phyloP scores from a whole-genome alignment of 2,113 vertebrate genomes.

The Callithrix jacchus region DNA sequence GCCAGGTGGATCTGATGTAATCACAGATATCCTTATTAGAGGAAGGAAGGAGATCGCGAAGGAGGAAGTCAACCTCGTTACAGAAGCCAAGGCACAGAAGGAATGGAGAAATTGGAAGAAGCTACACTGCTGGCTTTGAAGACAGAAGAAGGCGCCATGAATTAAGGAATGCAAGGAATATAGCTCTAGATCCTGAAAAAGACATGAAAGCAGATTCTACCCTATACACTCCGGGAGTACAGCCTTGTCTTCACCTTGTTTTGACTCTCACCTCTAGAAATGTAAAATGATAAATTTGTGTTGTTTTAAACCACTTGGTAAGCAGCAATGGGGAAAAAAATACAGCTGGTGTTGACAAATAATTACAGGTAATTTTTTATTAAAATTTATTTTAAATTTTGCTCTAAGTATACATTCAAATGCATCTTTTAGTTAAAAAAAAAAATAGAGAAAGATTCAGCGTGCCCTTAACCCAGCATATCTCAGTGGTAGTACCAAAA shows the following conservation, averaged over 20 bases:
- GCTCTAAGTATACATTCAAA: background rate
- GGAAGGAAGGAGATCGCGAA: background rate
- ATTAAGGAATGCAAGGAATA: background rate
- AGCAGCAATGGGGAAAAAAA: background rate
- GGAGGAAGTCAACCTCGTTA: background rate
- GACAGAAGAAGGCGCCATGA: background rate
- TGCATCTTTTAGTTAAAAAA: background rate
- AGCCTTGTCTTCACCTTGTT: background rate
- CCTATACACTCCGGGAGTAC: background rate
- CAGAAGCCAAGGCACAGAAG: background rate
- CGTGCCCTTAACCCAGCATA: background rate
- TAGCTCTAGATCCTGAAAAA: background rate
- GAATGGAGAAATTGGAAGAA: background rate
- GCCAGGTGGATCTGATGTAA: background rate
- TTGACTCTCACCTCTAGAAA: background rate
- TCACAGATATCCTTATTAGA: background rate
- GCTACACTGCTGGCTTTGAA: background rate
- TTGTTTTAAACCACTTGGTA: background rate
- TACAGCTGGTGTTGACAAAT: background rate
- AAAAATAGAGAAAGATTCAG: background rate
- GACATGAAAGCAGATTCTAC: background rate
- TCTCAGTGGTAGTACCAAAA: background rate
- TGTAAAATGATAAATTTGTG: background rate
- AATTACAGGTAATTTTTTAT: background rate
- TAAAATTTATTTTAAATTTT: background rate